Evolutionary conservation across 2,797 vertebrate genomes (phyloP), one percentile per base, ranked within the genome.

Genomic region (Psittacula echo): DNA sequence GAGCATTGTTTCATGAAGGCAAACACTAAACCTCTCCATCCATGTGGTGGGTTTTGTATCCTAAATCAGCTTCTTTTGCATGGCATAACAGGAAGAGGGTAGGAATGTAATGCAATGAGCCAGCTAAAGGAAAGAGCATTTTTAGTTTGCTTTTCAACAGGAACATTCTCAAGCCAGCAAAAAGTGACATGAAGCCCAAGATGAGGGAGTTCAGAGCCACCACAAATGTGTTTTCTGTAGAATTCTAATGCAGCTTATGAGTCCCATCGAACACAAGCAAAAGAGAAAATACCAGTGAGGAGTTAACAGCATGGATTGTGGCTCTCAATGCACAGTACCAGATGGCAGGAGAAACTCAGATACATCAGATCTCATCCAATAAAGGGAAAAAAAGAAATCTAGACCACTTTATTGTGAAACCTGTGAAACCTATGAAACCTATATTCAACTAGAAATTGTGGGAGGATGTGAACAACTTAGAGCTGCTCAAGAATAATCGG

Each of bases 331-430:
- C 77, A 80, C 45, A 67, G 42, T 90, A 65, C 50, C 87, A 76
- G 85, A 70, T 94, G 89, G 62, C 80, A 94, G 56, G 48, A 93
- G 51, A 85, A 91, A 64, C 23, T 88, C 62, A 85, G 73, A 76
- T 34, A 76, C 58, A 87, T 70, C 70, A 91, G 87, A 93, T 39
- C 32, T 93, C 79, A 81, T 92, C 94, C 85, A 92, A 58, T 61
- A 71, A 91, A 65, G 7, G 1, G 29, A 41, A 74, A 37, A 60
- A 60, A 8, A 58, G 23, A 74, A 65, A 87, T 39, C 62, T 77
- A 73, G 39, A 62, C 0, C 0, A 72, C 27, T 90, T 65, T 74
- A 75, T 56, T 73, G 51, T 73, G 67, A 90, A 90, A 74, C 7
- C 34, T 92, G 61, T 75, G 67, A 90, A 90, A 74, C 8, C 34